These are phyloP conservation scores for Listronotus oregonensis DNA, from an alignment of 1,140 invertebrate genomes.

Conservation along the genomic window DNA sequence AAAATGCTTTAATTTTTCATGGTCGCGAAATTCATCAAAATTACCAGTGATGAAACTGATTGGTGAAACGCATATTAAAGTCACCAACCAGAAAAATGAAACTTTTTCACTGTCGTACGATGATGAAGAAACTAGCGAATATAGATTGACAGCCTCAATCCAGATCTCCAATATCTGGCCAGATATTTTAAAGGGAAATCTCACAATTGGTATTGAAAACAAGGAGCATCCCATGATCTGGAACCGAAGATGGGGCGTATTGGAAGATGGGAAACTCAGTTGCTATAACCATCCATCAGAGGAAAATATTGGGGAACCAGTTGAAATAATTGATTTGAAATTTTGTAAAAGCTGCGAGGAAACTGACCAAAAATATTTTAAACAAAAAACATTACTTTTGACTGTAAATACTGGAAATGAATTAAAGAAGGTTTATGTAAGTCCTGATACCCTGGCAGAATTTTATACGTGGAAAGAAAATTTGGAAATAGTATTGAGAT, in stretches of 20 bases:
- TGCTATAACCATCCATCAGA: conserved; percentile 7
- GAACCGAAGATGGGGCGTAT: conserved; percentile 19
- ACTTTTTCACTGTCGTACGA: not conserved
- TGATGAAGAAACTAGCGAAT: not conserved
- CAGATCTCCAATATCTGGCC: conserved; percentile 3
- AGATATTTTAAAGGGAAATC: not conserved
- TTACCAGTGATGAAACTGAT: not conserved
- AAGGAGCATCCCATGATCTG: not conserved
- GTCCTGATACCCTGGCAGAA: too few species aligned
- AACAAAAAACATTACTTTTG: not conserved
- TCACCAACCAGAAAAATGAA: not conserved
- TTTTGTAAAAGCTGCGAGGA: not conserved
- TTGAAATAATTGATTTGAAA: conserved; percentile 3
- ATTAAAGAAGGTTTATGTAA: too few species aligned
- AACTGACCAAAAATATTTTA: not conserved
- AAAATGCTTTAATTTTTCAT: not conserved
- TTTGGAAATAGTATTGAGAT: not conserved
- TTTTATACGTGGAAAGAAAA: not conserved
- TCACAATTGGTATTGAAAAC: conserved; percentile 13
- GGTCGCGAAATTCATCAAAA: not conserved
- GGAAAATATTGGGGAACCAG: not conserved
- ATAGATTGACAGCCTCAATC: conserved; percentile 6
- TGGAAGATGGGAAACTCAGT: conserved; percentile 12
- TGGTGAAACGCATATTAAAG: not conserved
- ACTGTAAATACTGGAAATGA: too few species aligned